These are phyloP conservation scores for Zaprionus inermis DNA, from an alignment of 1,140 invertebrate species.

Conservation along the genomic window DNA sequence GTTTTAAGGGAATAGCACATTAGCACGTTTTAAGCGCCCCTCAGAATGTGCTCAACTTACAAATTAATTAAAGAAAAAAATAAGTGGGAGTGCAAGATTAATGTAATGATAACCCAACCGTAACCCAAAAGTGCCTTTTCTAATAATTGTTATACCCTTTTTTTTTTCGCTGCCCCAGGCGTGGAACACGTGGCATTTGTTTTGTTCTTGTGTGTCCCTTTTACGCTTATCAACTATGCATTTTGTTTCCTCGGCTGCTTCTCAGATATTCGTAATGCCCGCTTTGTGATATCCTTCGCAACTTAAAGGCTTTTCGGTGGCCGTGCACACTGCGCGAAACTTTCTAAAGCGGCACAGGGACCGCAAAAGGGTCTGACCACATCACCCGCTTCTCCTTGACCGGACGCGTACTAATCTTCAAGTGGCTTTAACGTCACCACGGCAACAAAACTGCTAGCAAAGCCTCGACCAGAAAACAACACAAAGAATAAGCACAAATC, in stretches of 20 bases:
- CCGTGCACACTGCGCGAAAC: slow-evolving; percentile 25
- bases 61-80: slow-evolving; percentile 26
- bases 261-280: slow-evolving; percentile 36
- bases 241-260: slow-evolving; percentile 21
- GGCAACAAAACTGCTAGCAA: slow-evolving; percentile 32
- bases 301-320: slow-evolving; percentile 47
- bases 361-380: slow-evolving; percentile 41
- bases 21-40: slow-evolving; percentile 9
- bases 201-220: slow-evolving; percentile 22
- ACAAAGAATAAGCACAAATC: slow-evolving; percentile 46
- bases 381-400: slow-evolving; percentile 17
- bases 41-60: not conserved
- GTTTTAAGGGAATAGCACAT: slow-evolving; percentile 10
- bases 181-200: slow-evolving; percentile 6
- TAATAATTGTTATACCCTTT: slow-evolving; percentile 28
- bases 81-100: slow-evolving; percentile 1
- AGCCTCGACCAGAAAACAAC: slow-evolving; percentile 32
- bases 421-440: slow-evolving; percentile 31
- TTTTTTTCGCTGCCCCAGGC: slow-evolving; percentile 10
- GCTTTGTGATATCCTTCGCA: slow-evolving; percentile 42
- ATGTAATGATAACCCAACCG: slow-evolving; percentile 9
- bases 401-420: slow-evolving; percentile 35
- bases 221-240: slow-evolving; percentile 46
- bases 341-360: slow-evolving; percentile 22
- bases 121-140: not conserved